Percentiles rank a stretch among this genome's conserved stretches.
These are phyloP conservation scores for Lysandra bellargus DNA, from an alignment of 2,888 invertebrate species.

Conservation along the genomic window DNA sequence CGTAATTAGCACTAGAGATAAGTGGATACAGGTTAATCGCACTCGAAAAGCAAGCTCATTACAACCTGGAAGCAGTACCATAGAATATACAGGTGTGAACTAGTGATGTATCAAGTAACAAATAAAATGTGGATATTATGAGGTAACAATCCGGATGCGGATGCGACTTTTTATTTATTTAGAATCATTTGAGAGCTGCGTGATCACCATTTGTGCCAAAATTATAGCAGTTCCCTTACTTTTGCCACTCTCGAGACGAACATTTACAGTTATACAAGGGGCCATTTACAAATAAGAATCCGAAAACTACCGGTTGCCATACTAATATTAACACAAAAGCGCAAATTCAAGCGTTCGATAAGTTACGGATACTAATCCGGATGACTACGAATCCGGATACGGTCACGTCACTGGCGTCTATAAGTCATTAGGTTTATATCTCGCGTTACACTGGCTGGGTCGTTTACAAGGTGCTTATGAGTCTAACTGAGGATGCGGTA, in stretches of 20 bases:
- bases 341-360: neutral
- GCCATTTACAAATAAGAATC: too few relatives aligned
- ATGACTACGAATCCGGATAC: neutral
- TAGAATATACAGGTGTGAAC: neutral
- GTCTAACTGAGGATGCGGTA: constrained; percentile 41
- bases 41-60: neutral
- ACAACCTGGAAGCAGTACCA: neutral
- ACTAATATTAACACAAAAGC: too few relatives aligned
- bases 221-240: too few relatives aligned
- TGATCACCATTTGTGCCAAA: too few relatives aligned
- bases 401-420: neutral
- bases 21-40: neutral
- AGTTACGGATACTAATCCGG: neutral
- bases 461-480: constrained; percentile 43
- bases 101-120: neutral
- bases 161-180: neutral
- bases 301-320: too few relatives aligned
- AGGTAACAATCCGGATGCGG: neutral
- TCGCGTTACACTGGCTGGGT: constrained; percentile 43
- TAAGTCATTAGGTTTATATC: neutral
- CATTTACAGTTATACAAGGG: too few relatives aligned
- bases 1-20: neutral
- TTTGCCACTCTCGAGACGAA: too few relatives aligned
- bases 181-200: too few relatives aligned
- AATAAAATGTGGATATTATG: neutral